phyloP scores from a whole-genome alignment of 2,797 vertebrate genomes.

The Astyanax mexicanus region DNA sequence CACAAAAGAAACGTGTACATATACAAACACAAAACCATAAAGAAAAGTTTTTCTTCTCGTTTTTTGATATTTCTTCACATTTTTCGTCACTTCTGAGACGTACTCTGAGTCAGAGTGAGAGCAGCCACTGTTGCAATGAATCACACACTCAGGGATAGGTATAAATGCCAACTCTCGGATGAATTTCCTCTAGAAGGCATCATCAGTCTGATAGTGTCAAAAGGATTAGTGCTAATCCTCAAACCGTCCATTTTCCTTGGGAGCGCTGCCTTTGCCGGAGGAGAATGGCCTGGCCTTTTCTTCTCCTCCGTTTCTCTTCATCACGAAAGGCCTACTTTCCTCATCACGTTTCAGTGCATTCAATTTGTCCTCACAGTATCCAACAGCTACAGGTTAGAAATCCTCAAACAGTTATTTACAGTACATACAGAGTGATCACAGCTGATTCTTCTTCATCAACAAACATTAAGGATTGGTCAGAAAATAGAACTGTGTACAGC shows the following conservation, averaged over 20 bases:
- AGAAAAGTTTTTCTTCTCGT: constrained; percentile 54
- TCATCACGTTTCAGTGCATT: constrained; percentile 35
- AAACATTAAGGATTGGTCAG: constrained; percentile 27
- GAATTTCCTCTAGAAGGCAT: constrained; percentile 59
- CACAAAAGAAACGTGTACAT: constrained; percentile 66
- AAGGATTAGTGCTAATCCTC: constrained; percentile 58
- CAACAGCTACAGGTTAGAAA: constrained; percentile 33
- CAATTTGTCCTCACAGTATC: constrained; percentile 40
- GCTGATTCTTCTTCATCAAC: constrained; percentile 25
- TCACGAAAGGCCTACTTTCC: constrained; percentile 42
- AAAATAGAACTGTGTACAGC: constrained; percentile 23
- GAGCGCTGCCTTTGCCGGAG: constrained; percentile 58
- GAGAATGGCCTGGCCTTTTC: constrained; percentile 55
- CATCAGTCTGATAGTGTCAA: constrained; percentile 61
- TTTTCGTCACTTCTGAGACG: constrained; percentile 36
- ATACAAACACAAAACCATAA: constrained; percentile 68
- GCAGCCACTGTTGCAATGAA: constrained; percentile 64
- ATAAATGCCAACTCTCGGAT: constrained; percentile 69
- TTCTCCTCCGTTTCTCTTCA: constrained; percentile 42
- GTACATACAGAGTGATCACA: constrained; percentile 36
- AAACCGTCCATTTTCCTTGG: constrained; percentile 52
- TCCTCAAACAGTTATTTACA: constrained; percentile 48
- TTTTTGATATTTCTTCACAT: too few relatives aligned
- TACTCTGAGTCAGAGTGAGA: constrained; percentile 67
- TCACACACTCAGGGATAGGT: constrained; percentile 66